Evolutionary conservation across 1,140 invertebrate genomes (phyloP).

Genomic region (Amyelois transitella): DNA sequence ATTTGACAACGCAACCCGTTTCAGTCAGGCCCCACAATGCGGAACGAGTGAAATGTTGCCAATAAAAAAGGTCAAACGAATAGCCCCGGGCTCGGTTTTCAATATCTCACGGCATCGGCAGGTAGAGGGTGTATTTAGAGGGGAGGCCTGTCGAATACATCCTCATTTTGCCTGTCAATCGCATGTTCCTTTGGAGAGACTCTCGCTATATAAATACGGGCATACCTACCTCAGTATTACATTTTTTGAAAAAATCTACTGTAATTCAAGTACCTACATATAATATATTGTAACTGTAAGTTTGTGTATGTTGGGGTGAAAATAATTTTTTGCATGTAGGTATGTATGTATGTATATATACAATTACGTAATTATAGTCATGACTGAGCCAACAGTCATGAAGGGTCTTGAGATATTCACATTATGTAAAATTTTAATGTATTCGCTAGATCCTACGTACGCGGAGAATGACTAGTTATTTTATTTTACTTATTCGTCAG

Average conservation of each 20-base stretch:
- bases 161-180: conserved; percentile 40
- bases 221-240: neutral
- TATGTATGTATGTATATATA: no score
- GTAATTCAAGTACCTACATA: no score
- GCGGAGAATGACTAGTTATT: no score
- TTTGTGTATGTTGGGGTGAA: no score
- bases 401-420: no score
- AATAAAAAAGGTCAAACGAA: conserved; percentile 56
- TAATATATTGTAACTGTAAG: no score
- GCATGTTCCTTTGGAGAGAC: conserved; percentile 22
- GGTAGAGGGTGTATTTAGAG: conserved; percentile 29
- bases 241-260: conserved; percentile 2
- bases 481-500: no score
- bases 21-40: conserved; percentile 41
- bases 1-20: conserved; percentile 46
- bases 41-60: conserved; percentile 54
- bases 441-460: no score
- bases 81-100: conserved; percentile 44
- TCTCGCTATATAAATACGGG: conserved; percentile 6
- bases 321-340: no score
- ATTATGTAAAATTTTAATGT: no score
- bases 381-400: no score
- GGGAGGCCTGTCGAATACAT: conserved; percentile 31
- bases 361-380: no score
- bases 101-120: conserved; percentile 43